Base-by-base conservation (phyloP, 2,888 invertebrate species). In the Merodon equestris region DNA sequence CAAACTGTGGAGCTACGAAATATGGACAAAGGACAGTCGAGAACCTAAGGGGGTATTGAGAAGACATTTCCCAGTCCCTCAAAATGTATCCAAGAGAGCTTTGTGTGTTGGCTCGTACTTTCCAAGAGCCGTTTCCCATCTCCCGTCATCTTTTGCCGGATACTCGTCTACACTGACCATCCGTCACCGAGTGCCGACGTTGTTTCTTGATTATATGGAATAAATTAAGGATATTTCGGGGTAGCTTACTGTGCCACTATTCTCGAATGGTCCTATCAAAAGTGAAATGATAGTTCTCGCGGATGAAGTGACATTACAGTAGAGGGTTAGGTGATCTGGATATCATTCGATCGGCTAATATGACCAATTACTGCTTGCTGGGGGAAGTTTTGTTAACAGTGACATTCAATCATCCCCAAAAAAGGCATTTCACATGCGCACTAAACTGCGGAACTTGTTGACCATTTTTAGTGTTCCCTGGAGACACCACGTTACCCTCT, bases 211-310 rank as follows among this genome's bases (percentile, higher is more conserved):
- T 63, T 77, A 60, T 73, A 67, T 56, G 67, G 77, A 73, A 77
- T 77, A 77, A 77, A 77, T 77, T 77, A 77, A 77, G 73, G 73
- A 68, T 67, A 73, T 67, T 45, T 53, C n/a, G 17, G 51, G 36
- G 50, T n/a, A n/a, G n/a, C n/a, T n/a, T n/a, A n/a, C 13, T 13
- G 17, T 42, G 57, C 36, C 36, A 36, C 36, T 9, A 36, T 36
- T 10, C 45, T 72, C 57, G 61, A 60, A 27, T 60, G 72, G 40
- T 10, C 60, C 66, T 67, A 73, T 73, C 61, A 77, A 77, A 73
- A 77, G 77, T 77, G 73, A 77, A 77, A 77, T 77, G 67, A 77
- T 77, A 67, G 3, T 67, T 77, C 73, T 51, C n/a, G 47, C 36
- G 66, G 64, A 45, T 58, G 36, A 10, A 36, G 36, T n/a, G n/a